A percentile compares a stretch with the other conserved stretches of the same genome.
Evolutionary conservation across 1,140 invertebrate species (phyloP).

Genomic region (Glomeris maerens): DNA sequence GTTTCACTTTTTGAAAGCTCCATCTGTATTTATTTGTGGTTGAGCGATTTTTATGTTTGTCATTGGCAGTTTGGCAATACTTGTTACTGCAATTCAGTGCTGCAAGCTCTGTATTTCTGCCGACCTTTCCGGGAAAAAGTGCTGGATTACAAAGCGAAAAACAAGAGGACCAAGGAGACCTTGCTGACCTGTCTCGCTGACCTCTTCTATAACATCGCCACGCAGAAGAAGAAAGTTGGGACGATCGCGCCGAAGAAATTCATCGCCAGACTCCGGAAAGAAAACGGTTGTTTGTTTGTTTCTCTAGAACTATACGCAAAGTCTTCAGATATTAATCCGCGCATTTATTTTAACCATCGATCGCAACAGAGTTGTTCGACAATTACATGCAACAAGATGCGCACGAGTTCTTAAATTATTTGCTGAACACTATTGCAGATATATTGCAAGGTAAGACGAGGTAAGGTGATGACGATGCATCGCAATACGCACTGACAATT

Average conservation of each 20-base stretch:
- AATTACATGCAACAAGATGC: conserved; percentile 99
- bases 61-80: conserved; percentile 95
- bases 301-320: conserved; percentile 9
- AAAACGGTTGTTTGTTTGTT: conserved; percentile 64
- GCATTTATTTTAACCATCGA: too few relatives aligned
- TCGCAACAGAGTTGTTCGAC: conserved; percentile 79
- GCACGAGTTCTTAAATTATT: conserved; percentile 97
- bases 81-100: conserved; percentile 97
- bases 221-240: conserved; percentile 98
- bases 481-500: too few relatives aligned
- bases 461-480: too few relatives aligned
- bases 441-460: conserved; percentile 56
- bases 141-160: conserved; percentile 93
- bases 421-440: conserved; percentile 69
- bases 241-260: conserved; percentile 99
- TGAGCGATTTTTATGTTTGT: conserved; percentile 15
- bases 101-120: conserved; percentile 99
- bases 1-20: not conserved
- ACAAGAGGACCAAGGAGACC: conserved; percentile 95
- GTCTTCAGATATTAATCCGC: too few relatives aligned
- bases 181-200: conserved; percentile 93
- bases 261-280: conserved; percentile 91
- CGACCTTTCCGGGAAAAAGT: conserved; percentile 97
- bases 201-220: conserved; percentile 96
- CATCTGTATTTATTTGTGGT: conserved; percentile 3